Percentiles rank a stretch among this genome's conserved stretches.
phyloP scores from a whole-genome alignment of 2,797 vertebrate species.

The Microhierax caerulescens region DNA sequence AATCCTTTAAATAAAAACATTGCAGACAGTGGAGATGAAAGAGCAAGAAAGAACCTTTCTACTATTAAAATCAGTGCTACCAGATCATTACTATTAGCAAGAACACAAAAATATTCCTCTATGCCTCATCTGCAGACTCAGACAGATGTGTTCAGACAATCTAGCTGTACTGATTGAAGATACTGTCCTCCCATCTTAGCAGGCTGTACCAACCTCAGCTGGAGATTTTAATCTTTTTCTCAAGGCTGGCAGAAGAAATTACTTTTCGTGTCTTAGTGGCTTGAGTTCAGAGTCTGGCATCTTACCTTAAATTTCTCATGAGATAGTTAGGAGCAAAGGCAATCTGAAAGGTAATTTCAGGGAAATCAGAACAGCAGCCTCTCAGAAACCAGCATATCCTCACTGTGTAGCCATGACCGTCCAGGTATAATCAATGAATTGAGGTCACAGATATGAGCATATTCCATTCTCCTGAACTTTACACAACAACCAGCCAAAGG shows the following conservation, averaged over 20 bases:
- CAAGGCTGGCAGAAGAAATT: not conserved
- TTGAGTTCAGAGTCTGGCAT: not conserved
- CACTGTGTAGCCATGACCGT: not conserved
- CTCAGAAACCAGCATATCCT: not conserved
- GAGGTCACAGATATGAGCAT: not conserved
- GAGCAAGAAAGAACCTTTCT: not conserved
- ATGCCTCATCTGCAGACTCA: not conserved
- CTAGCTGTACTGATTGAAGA: not conserved
- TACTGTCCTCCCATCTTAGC: not conserved
- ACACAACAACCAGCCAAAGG: not conserved
- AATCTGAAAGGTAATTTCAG: not conserved
- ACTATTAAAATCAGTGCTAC: not conserved
- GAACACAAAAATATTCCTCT: not conserved
- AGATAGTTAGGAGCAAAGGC: not conserved
- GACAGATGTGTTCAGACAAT: not conserved
- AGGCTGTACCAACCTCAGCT: not conserved
- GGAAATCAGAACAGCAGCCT: not conserved
- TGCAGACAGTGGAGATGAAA: not conserved
- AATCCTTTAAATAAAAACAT: not conserved
- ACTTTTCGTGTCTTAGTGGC: not conserved
- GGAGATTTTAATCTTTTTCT: not conserved
- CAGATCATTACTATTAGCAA: not conserved
- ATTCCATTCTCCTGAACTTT: not conserved
- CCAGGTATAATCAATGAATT: not conserved
- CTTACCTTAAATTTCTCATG: not conserved